phyloP scores from a whole-genome alignment of 2,797 vertebrate species.

The Protonibea diacanthus region DNA sequence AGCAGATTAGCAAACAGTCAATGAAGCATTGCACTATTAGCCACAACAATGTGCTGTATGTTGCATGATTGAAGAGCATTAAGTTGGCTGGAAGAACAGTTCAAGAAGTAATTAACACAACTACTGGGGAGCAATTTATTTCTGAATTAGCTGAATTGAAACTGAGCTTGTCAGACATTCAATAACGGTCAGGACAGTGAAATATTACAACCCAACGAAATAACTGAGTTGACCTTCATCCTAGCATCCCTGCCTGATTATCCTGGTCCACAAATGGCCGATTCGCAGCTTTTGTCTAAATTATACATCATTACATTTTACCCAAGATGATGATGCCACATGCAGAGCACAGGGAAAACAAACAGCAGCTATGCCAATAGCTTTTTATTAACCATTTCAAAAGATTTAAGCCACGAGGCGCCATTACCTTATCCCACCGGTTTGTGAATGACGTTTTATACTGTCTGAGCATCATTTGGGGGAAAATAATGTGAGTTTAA shows the following conservation, averaged over 20 bases:
- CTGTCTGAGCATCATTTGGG: slow-evolving; percentile 39
- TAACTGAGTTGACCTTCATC: slow-evolving; percentile 52
- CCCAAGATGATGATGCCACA: slow-evolving; percentile 4
- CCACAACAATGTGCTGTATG: slow-evolving; percentile 54
- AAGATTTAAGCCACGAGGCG: not conserved
- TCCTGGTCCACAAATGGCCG: slow-evolving; percentile 10
- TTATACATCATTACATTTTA: slow-evolving; percentile 6
- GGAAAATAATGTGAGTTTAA: slow-evolving; percentile 53
- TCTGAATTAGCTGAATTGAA: slow-evolving; percentile 52
- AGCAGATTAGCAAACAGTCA: slow-evolving; percentile 73
- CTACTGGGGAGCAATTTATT: slow-evolving; percentile 48
- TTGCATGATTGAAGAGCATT: slow-evolving; percentile 59
- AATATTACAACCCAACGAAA: slow-evolving; percentile 44
- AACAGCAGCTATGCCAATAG: not conserved
- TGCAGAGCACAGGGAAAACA: slow-evolving; percentile 10
- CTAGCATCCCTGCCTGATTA: slow-evolving; percentile 19
- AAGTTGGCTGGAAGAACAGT: slow-evolving; percentile 56
- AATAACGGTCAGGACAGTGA: slow-evolving; percentile 39
- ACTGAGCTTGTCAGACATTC: slow-evolving; percentile 51
- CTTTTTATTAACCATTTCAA: slow-evolving; percentile 19
- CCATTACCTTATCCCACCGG: slow-evolving; percentile 31
- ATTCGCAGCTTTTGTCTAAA: slow-evolving; percentile 22
- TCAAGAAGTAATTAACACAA: slow-evolving; percentile 70
- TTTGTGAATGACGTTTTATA: slow-evolving; percentile 49
- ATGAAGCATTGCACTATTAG: slow-evolving; percentile 71